Base-by-base conservation (phyloP, 1,140 invertebrate species). In the Battus philenor region DNA sequence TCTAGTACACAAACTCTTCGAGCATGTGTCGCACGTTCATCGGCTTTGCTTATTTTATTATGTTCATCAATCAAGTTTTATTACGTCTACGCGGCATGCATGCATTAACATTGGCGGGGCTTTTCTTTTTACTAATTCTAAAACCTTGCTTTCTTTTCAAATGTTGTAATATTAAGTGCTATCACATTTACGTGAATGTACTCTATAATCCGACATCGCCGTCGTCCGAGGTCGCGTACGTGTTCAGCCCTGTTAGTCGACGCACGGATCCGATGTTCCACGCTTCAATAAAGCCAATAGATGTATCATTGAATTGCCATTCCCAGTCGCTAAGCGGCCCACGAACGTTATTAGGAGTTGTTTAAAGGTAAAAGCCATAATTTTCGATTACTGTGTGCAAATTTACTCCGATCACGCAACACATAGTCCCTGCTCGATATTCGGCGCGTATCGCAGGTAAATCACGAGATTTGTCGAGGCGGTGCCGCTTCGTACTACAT, bases 401-500 rank as follows among this genome's bases (percentile, higher is more conserved):
- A 79, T 81, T 67, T 75, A 82, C 57, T 52, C 76, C 47, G 68
- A 77, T 80, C 79, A 82, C 78, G 78, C 63, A 79, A 71, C 67
- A 67, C 63, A 71, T 57, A 68, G 62, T 59, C 63, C 68, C 60
- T 69, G 54, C 63, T 80, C 68, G 76, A 78, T 79, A 80, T 82
- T 77, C 74, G 65, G 59, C 58, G 65, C 73, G 80, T 77, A 72
- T 76, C 65, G 68, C 67, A 65, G 60, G 69, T 82, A 85, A 85
- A 82, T 85, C 78, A 79, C 71, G 67, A 81, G 73, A 82, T 85
- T 82, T 82, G 71, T 77, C 75, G 73, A 71, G 61, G 68, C 74
- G 65, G 65, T 66, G 61, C 65, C 62, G 60, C 56, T 64, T 64
- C 57, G 57, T 69, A 76, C 65, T 78, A 79, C 68, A 73, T 75